Evolutionary conservation across 2,888 invertebrate genomes (phyloP).

Genomic region (Leptopterna dolabrata): DNA sequence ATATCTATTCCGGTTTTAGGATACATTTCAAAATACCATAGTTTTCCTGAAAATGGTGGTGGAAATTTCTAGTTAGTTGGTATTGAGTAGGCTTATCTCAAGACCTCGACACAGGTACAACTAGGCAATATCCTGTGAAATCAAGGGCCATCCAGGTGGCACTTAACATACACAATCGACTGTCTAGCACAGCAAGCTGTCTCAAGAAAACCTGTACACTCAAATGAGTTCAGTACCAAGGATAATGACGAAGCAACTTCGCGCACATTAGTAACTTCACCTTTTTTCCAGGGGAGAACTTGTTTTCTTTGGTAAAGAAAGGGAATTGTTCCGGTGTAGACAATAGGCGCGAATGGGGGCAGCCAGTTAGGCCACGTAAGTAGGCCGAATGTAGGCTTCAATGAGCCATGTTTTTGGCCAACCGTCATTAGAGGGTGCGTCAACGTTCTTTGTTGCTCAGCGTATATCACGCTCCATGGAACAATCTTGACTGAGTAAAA

Average conservation of each 20-base stretch:
- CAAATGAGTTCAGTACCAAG: background rate
- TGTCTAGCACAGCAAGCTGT: too few species aligned
- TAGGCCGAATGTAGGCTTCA: background rate
- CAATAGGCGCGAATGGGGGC: background rate
- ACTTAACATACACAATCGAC: too few species aligned
- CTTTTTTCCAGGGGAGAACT: background rate
- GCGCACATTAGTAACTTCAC: background rate
- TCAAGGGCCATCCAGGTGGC: too few species aligned
- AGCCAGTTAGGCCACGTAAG: background rate
- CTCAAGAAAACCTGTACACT: too few species aligned
- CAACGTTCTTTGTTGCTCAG: background rate
- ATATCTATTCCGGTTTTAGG: too few species aligned
- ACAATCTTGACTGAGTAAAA: constrained; percentile 2
- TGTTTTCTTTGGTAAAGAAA: background rate
- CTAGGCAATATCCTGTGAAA: too few species aligned
- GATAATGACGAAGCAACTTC: background rate
- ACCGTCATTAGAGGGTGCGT: background rate
- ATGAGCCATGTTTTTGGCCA: constrained; percentile 7
- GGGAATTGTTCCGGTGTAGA: background rate
- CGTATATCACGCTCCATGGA: background rate
- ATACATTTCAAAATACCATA: too few species aligned
- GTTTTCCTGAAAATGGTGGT: too few species aligned
- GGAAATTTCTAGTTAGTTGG: too few species aligned
- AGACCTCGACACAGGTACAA: too few species aligned
- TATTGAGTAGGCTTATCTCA: too few species aligned